These are phyloP conservation scores for silkworm (Bombyx mori) DNA, from an alignment of 1,140 invertebrate species.

Conservation along the genomic window ASM3026992v2 NC_085127.1:11245001-11245500, in stretches of 20 bases:
- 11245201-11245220: slow-evolving; percentile 59
- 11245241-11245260: no score
- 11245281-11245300: neutral
- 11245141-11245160: slow-evolving; percentile 57
- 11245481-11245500: no score
- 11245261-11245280: neutral
- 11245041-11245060: slow-evolving; percentile 70
- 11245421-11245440: no score
- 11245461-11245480: no score
- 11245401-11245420: no score
- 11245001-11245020: slow-evolving; percentile 71
- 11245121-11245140: slow-evolving; percentile 36
- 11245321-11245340: no score
- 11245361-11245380: no score
- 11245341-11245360: no score
- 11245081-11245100: slow-evolving; percentile 67
- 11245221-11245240: slow-evolving; percentile 40
- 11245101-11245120: slow-evolving; percentile 62
- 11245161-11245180: slow-evolving; percentile 71
- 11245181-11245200: slow-evolving; percentile 35
- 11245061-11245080: slow-evolving; percentile 69
- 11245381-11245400: no score
- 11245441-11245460: no score
- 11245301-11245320: no score
- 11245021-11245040: slow-evolving; percentile 71